Evolutionary conservation across 2,888 invertebrate genomes (phyloP), one percentile per base, ranked within the genome.

Genomic region (Sinodicranocentrus sp.): DNA sequence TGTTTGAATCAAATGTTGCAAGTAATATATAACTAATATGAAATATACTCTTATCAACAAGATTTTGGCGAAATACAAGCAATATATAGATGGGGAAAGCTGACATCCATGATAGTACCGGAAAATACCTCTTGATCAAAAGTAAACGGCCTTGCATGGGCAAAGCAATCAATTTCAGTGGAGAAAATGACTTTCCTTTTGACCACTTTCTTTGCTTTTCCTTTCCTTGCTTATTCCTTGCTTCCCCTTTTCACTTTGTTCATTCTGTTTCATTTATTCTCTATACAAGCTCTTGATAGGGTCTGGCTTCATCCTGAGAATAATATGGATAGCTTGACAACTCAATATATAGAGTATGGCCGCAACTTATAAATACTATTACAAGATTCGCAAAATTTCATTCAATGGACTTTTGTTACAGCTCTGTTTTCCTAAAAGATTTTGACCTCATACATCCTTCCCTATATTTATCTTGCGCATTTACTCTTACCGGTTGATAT

Each of bases 121-220:
- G 80, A 82, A 82, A 82, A 82, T 82, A 59, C 73, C 73, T 82
- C 72, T 73, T 82, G 80, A 82, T 82, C 80, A 82, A 82, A 67
- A 67, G 80, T 82, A 82, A 80, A 80, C 72, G 80, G 65, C 70
- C 80, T 72, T 80, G 80, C 72, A 72, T 67, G 72, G 19, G 67
- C 54, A 76, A 76, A 82, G 76, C 82, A 82, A 82, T 82, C 82
- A 76, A 82, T 82, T 82, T 82, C 70, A 48, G 48, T 63, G 65
- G 70, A 82, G 82, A 82, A 82, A 82, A 82, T 76, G 70, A 82
- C 76, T 82, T 75, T 82, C 57, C 65, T 68, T 71, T 75, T 65
- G 75, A 61, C 82, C 82, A 73, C 80, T 80, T 61, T 75, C 71
- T 44, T 65, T 33, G 39, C 57, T 48, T 72, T 71, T 65, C 80